Evolutionary conservation across 1,140 invertebrate species (phyloP).

Genomic region (Carcinoscorpius rotundicauda): DNA sequence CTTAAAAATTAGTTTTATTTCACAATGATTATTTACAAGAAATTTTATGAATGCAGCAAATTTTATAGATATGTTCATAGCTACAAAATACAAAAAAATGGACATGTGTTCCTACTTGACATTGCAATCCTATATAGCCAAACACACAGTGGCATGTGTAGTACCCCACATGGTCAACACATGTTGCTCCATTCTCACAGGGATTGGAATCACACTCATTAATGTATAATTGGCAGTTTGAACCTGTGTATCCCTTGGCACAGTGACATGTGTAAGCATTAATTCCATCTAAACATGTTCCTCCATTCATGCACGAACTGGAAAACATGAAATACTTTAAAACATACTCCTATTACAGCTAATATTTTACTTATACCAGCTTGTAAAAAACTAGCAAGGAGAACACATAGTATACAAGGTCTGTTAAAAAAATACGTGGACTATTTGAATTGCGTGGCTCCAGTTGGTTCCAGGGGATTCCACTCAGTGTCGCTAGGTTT

Average conservation of each 20-base stretch:
- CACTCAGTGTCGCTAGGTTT: no score
- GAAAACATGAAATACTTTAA: neutral
- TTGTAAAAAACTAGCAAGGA: no score
- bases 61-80: neutral
- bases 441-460: no score
- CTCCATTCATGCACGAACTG: conserved; percentile 72
- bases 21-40: conserved; percentile 57
- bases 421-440: no score
- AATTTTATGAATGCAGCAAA: conserved; percentile 20
- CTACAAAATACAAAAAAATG: conserved; percentile 30
- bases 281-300: conserved; percentile 82
- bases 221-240: conserved; percentile 82
- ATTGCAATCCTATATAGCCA: conserved; percentile 78
- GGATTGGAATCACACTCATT: conserved; percentile 83
- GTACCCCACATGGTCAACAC: conserved; percentile 44
- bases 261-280: conserved; percentile 87
- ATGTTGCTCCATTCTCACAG: conserved; percentile 60
- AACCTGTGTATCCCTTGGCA: conserved; percentile 71
- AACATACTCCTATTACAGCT: no score
- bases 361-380: no score
- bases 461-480: no score
- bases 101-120: conserved; percentile 48
- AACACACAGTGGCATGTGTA: conserved; percentile 58
- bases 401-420: no score
- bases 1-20: no score